phyloP scores from a whole-genome alignment of 2,113 vertebrate genomes.

The Triplophysa rosa region DNA sequence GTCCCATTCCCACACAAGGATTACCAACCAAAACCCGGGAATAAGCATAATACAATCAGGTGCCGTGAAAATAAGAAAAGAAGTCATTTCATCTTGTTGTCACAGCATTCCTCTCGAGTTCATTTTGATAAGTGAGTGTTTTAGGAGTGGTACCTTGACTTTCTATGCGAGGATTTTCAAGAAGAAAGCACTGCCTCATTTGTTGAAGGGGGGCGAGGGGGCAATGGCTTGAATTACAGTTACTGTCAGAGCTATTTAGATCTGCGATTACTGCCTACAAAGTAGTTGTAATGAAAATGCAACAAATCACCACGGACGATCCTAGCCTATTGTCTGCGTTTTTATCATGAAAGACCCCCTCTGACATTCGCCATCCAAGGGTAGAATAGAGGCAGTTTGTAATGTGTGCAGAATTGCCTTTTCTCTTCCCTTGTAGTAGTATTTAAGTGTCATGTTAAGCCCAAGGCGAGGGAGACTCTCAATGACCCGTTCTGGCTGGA shows the following conservation, averaged over 20 bases:
- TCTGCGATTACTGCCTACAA: constrained; percentile 69
- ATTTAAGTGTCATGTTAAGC: constrained; percentile 89
- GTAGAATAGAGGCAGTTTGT: constrained; percentile 78
- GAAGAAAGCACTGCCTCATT: constrained; percentile 63
- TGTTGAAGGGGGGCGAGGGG: constrained; percentile 53
- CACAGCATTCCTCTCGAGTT: constrained; percentile 55
- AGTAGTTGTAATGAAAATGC: constrained; percentile 73
- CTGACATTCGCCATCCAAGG: constrained; percentile 73
- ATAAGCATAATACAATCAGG: constrained; percentile 38
- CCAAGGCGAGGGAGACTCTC: constrained; percentile 79
- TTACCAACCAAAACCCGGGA: constrained; percentile 42
- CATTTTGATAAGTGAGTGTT: constrained; percentile 63
- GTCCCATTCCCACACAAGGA: constrained; percentile 32
- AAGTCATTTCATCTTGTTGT: constrained; percentile 52
- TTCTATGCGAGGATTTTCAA: constrained; percentile 64
- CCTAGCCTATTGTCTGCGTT: constrained; percentile 52
- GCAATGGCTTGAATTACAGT: constrained; percentile 66
- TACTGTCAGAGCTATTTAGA: constrained; percentile 72
- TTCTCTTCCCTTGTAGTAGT: constrained; percentile 80
- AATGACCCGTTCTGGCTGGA: constrained; percentile 81
- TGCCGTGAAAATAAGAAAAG: constrained; percentile 33
- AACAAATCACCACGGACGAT: constrained; percentile 70
- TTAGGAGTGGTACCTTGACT: constrained; percentile 61
- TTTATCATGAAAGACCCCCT: constrained; percentile 65
- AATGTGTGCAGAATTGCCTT: constrained; percentile 76